Evolutionary conservation across 2,888 invertebrate species (phyloP), one percentile per base, ranked within the genome.

Genomic region (Coelinius sp.): DNA sequence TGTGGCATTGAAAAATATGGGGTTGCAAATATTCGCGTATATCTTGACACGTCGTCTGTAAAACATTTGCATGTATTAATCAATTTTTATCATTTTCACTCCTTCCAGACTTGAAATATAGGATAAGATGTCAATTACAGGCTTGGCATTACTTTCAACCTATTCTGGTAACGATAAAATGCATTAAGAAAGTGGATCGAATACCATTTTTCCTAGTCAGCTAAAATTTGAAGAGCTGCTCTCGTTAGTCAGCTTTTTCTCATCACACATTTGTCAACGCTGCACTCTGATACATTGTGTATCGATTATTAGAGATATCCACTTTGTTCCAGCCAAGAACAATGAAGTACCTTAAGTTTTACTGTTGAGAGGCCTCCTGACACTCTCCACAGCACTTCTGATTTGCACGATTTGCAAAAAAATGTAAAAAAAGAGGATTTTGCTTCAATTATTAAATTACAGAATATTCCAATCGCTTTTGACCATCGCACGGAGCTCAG

Each of bases 191-290:
- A 52, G 71, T 35, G 41, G 49, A 71, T 52, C 38, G 10, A 46
- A 68, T 35, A 65, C 49, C 8, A 22, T 68, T 67, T 73, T 63
- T 20, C 31, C 27, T 67, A 20, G 64, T 71, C 56, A 24, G 70
- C 56, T 1, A 27, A 59, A 59, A 59, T 31, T 35, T 35, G 10
- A 59, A 3, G 31, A 17, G 31, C 7, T 53, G 35, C 65, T 74
- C 64, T 68, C 72, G 66, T 73, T 31, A 63, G 73, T 72, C 74
- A 69, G 72, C 70, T 72, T 17, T 3, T 31, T 22, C 70, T 73
- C 73, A 38, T 38, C 46, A 53, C 31, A 62, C 76, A 73, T 78
- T 81, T 78, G 77, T 76, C 75, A 76, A 79, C 66, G 72, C 71
- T 74, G 49, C 74, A 70, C 38, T 63, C 46, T 70, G 70, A 67